Base-by-base conservation (phyloP, 1,140 invertebrate species). In the Drosophila quadrilineata region DNA sequence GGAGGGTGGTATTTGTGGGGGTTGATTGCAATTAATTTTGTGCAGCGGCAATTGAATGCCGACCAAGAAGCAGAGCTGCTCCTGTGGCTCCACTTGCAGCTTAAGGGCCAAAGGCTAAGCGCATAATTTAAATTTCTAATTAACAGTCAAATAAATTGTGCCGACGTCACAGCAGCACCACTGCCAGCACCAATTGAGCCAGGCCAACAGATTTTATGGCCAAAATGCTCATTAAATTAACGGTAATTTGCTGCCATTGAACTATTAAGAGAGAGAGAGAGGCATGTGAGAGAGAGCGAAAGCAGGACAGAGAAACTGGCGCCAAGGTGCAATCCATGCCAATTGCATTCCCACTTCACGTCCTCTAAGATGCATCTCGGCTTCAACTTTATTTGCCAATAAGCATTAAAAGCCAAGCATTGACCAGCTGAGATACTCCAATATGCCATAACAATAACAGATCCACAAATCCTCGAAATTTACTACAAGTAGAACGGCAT, bases 91-190 rank as follows among this genome's bases (percentile, higher is more conserved):
- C 12, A 19, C 28, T 38, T 49, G 4, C 26, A 17, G 43, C 35
- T 26, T 31, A 17, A 19, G 46, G 58, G 64, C 53, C 50, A 84
- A 70, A 72, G 77, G 69, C 77, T 73, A 73, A 82, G 77, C 73
- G 73, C 77, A 82, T 82, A 82, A 76, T 84, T 82, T 82, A 82
- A 82, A 82, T 73, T 82, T 84, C 72, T 84, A 82, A 82, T 82
- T 82, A 82, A 82, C 77, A 82, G 77, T 82, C 77, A 82, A 82
- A 82, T 82, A 82, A 82, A 82, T 82, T 84, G 76, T 75, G 62
- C 76, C 40, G 69, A 40, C 46, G 59, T 38, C 45, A 69, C 53
- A 40, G 31, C 50, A 54, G 77, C 77, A n/a, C n/a, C n/a, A n/a
- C n/a, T n/a, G n/a, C n/a, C n/a, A n/a, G n/a, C n/a, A n/a, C n/a